Evolutionary conservation across 1,140 invertebrate genomes (phyloP).

Genomic region (Neodiprion virginianus): DNA sequence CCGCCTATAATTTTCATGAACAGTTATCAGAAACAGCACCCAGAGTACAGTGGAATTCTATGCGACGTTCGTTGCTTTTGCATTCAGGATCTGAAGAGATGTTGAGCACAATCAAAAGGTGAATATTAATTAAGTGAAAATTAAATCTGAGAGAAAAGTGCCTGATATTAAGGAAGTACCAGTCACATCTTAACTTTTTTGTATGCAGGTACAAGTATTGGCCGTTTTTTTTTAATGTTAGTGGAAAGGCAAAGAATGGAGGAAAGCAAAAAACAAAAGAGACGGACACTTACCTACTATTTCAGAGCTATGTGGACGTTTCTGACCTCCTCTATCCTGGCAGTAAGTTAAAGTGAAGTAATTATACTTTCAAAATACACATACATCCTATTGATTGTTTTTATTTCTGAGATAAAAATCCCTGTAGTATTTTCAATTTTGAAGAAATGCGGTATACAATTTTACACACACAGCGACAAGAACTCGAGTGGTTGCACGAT

Average conservation of each 20-base stretch:
- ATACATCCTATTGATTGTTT: too few species aligned
- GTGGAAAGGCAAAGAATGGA: neutral
- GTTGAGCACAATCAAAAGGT: conserved; percentile 37
- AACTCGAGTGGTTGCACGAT: conserved; percentile 33
- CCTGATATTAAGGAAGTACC: conserved; percentile 8
- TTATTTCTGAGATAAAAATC: too few species aligned
- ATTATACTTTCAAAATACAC: neutral
- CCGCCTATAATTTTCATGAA: conserved; percentile 23
- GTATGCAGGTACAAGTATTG: conserved; percentile 38
- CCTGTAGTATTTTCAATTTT: too few species aligned
- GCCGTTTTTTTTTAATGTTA: conserved; percentile 40
- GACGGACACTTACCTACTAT: conserved; percentile 25
- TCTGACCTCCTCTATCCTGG: conserved; percentile 45
- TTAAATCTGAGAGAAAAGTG: neutral
- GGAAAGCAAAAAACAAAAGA: neutral
- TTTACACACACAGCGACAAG: conserved; percentile 27
- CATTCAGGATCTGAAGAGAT: conserved; percentile 22
- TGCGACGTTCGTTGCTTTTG: conserved; percentile 33
- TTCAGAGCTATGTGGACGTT: conserved; percentile 44
- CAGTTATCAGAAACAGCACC: conserved; percentile 23
- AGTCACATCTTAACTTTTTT: neutral
- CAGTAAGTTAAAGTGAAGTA: conserved; percentile 33
- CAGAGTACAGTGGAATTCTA: conserved; percentile 46
- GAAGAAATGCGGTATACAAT: neutral
- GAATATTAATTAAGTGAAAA: conserved; percentile 9